Base-by-base conservation (phyloP, 1,140 invertebrate species). In the Uloborus diversus region DNA sequence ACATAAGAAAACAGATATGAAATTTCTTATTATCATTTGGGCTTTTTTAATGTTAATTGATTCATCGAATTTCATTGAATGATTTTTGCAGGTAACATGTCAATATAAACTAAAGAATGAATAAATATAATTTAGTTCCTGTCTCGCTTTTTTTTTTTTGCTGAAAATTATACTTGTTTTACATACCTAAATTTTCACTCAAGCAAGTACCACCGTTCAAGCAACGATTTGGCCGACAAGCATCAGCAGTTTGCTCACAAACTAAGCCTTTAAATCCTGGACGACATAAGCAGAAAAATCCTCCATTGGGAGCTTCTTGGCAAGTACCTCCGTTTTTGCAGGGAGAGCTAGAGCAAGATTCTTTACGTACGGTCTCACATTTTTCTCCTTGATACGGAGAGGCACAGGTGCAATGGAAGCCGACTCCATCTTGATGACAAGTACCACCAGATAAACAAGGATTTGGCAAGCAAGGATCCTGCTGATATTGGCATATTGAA, bases 301-400 rank as follows among this genome's bases (percentile, higher is more conserved):
- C 93, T 56, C 93, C 93, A 83, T 94, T 93, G 0, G 92, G 90
- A 84, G 93, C 94, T 84, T 94, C 93, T 83, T 94, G 91, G 82
- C 95, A 97, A 1, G 94, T 94, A 13, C 95, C 95, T 13, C 95
- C 95, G 84, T 96, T 96, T 84, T 91, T 90, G 83, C 95, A 97
- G 3, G 94, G 94, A 85, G 93, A 94, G 47, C 90, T 91, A 65
- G 91, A 91, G 85, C 95, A 97, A 0, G 91, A 92, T 84, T 94
- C 93, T 35, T 93, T 93, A 83, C 91, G 89, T 84, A 95, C 93
- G 65, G 92, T 84, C 85, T 97, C 94, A 84, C 95, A 97, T n/a
- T 91, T 88, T 84, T 92, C 92, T 5, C 95, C 95, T 83, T 95
- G 93, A 42, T 92, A 90, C 66, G 91, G 88, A 0, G 90, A 84